phyloP scores from a whole-genome alignment of 2,888 invertebrate genomes.

The Geotrupes spiniger region DNA sequence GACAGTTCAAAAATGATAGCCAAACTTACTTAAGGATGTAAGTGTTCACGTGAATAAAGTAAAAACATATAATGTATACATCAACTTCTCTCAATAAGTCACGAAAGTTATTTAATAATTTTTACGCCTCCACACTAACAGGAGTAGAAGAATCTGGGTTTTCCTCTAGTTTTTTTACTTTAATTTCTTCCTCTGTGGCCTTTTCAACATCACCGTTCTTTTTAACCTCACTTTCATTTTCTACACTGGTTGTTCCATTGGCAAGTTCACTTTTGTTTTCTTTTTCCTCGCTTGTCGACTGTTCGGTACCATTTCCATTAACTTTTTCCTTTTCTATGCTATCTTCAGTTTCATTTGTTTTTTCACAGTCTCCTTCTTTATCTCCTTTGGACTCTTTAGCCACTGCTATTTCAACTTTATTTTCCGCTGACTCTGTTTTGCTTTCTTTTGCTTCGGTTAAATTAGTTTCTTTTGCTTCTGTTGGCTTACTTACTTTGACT shows the following conservation, averaged over 20 bases:
- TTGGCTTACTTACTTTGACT: slow-evolving; percentile 30
- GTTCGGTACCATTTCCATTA: slow-evolving; percentile 47
- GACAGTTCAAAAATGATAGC: slow-evolving; percentile 3
- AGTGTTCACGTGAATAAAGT: slow-evolving; percentile 2
- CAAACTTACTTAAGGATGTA: background rate
- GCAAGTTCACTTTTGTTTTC: slow-evolving; percentile 50
- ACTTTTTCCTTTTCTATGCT: slow-evolving; percentile 41
- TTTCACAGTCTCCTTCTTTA: slow-evolving; percentile 26
- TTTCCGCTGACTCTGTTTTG: slow-evolving; percentile 10
- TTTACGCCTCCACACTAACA: slow-evolving; percentile 53
- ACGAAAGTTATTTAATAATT: slow-evolving; percentile 6
- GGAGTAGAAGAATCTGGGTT: slow-evolving; percentile 52
- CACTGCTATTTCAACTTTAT: slow-evolving; percentile 46
- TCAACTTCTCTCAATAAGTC: slow-evolving; percentile 15
- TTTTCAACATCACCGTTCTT: slow-evolving; percentile 24
- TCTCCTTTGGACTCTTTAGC: slow-evolving; percentile 33
- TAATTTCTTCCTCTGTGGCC: slow-evolving; percentile 49
- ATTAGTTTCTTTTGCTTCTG: slow-evolving; percentile 37
- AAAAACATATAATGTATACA: slow-evolving; percentile 17
- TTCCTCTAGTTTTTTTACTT: slow-evolving; percentile 57
- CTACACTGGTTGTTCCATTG: slow-evolving; percentile 31
- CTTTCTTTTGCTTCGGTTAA: slow-evolving; percentile 25
- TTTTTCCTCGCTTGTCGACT: slow-evolving; percentile 41
- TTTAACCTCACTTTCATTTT: slow-evolving; percentile 18
- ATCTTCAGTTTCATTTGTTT: slow-evolving; percentile 27